These are phyloP conservation scores for Drosophila nikananu DNA, from an alignment of 1,140 invertebrate species.

Conservation along the genomic window DNA sequence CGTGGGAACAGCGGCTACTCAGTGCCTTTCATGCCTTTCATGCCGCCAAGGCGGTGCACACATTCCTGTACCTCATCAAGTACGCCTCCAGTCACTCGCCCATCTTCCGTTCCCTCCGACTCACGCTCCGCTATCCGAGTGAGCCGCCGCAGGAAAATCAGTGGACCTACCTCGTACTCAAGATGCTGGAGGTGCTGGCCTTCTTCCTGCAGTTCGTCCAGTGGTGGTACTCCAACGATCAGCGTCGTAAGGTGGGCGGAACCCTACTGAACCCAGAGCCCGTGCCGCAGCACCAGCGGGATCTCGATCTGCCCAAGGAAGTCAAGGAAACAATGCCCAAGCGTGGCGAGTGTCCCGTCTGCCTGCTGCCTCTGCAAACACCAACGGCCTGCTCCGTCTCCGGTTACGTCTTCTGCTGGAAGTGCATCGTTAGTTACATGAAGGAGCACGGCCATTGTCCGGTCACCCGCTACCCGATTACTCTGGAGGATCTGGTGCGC, in stretches of 20 bases:
- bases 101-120: conserved; percentile 56
- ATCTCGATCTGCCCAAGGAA: conserved; percentile 23
- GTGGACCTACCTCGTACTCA: conserved; percentile 74
- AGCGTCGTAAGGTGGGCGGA: conserved; percentile 71
- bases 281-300: conserved; percentile 15
- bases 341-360: conserved; percentile 72
- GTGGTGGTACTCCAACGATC: conserved; percentile 84
- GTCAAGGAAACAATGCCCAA: conserved; percentile 31
- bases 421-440: conserved; percentile 75
- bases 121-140: conserved; percentile 72
- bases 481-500: conserved; percentile 74
- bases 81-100: conserved; percentile 70
- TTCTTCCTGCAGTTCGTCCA: conserved; percentile 84
- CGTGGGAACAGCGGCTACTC: conserved; percentile 62
- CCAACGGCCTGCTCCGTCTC: conserved; percentile 80
- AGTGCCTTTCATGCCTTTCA: conserved; percentile 71
- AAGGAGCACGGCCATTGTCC: conserved; percentile 71
- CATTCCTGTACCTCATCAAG: conserved; percentile 77
- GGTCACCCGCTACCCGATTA: conserved; percentile 72
- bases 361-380: conserved; percentile 63
- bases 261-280: conserved; percentile 65
- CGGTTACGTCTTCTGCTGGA: conserved; percentile 83
- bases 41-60: conserved; percentile 73
- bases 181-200: conserved; percentile 76
- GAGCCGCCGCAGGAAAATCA: conserved; percentile 71